Percentiles rank a stretch among this genome's conserved stretches.
Conservation (phyloP, 2,888 invertebrate species). For the Acanthosepion esculentum region DNA sequence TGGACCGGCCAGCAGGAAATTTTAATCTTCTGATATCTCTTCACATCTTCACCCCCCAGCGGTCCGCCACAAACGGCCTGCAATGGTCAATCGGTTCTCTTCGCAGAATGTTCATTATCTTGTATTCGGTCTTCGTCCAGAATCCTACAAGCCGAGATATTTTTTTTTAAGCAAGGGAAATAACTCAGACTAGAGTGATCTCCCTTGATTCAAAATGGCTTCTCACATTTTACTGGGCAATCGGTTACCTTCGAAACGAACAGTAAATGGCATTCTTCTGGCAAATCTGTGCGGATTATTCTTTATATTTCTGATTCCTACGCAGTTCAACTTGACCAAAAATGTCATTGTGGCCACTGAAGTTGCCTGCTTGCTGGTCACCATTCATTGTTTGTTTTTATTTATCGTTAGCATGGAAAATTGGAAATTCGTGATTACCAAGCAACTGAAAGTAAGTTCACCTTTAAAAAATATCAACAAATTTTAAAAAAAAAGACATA, state of each 20-base stretch:
- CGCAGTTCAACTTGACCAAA: background rate
- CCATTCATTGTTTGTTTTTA: background rate
- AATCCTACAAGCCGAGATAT: no score
- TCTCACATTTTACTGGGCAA: background rate
- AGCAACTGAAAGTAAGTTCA: constrained; percentile 35
- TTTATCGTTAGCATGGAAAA: background rate
- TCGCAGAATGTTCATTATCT: no score
- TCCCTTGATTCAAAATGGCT: constrained; percentile 34
- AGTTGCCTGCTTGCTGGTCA: background rate
- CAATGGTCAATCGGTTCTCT: no score
- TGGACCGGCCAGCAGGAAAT: no score
- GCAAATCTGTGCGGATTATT: background rate
- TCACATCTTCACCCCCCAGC: no score
- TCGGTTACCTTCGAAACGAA: background rate
- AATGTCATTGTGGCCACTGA: background rate
- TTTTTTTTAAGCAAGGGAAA: background rate
- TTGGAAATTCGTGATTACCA: background rate
- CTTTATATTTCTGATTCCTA: background rate
- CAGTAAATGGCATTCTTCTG: background rate
- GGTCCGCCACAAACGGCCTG: no score
- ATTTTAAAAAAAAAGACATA: no score
- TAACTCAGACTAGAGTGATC: background rate
- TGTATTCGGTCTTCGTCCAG: no score
- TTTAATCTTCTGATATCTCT: no score
- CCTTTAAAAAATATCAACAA: background rate